Evolutionary conservation across 2,797 vertebrate species (phyloP).

Genomic region (Manis crassicaudata): DNA sequence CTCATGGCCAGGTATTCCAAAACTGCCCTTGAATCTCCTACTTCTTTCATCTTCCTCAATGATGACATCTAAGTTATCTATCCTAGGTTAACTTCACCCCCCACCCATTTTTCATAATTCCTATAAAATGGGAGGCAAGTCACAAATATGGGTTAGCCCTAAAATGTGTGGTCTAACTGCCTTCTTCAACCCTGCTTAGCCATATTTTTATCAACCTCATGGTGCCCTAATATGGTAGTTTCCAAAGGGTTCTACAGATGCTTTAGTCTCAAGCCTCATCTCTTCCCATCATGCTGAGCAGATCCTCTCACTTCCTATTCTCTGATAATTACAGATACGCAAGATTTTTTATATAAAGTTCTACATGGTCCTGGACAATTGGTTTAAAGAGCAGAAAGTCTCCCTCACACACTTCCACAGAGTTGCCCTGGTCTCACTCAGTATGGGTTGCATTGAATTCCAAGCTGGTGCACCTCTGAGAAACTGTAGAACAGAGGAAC

Average conservation of each 20-base stretch:
- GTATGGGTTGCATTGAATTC: not conserved
- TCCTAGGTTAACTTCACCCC: not conserved
- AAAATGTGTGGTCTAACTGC: not conserved
- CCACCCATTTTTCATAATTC: not conserved
- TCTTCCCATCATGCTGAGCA: not conserved
- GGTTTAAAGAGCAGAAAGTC: not conserved
- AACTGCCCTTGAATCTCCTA: conserved; percentile 41
- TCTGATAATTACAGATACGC: not conserved
- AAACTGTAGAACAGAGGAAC: not conserved
- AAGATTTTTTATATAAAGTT: not conserved
- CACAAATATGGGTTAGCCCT: not conserved
- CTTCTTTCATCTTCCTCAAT: not conserved
- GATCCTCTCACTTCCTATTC: not conserved
- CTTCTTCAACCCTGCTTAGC: not conserved
- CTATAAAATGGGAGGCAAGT: not conserved
- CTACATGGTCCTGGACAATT: not conserved
- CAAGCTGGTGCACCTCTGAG: not conserved
- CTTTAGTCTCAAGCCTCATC: not conserved
- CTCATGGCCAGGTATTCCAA: not conserved
- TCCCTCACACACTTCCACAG: not conserved
- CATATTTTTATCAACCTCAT: not conserved
- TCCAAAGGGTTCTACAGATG: not conserved
- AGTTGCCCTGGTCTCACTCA: not conserved
- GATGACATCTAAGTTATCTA: not conserved
- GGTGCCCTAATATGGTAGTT: not conserved